These are phyloP conservation scores for Muschampia plurimacula DNA, from an alignment of 2,888 invertebrate species.

Conservation along the genomic window DNA sequence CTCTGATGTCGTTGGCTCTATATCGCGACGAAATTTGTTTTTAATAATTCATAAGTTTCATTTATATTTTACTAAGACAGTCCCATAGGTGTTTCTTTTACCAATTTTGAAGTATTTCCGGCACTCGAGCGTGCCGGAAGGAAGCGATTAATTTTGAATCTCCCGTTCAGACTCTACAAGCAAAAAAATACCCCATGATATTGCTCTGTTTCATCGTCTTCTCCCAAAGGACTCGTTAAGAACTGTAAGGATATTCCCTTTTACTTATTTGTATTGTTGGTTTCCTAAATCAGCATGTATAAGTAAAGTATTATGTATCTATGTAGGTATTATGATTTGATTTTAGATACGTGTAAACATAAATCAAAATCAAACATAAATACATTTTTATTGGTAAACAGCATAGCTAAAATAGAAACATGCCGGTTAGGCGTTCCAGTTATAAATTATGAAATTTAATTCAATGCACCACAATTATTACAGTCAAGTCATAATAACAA, in stretches of 20 bases:
- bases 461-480: too few relatives aligned
- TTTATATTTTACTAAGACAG: conserved; percentile 15
- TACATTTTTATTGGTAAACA: too few relatives aligned
- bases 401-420: too few relatives aligned
- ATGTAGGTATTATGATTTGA: too few relatives aligned
- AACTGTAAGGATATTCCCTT: neutral
- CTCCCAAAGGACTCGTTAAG: conserved; percentile 26
- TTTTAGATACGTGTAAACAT: too few relatives aligned
- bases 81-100: conserved; percentile 33
- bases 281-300: neutral
- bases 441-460: too few relatives aligned
- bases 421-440: too few relatives aligned
- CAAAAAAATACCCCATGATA: conserved; percentile 47
- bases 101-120: conserved; percentile 68
- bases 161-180: conserved; percentile 50
- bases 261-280: neutral
- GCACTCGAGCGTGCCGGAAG: conserved; percentile 70
- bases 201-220: conserved; percentile 13
- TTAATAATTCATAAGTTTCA: conserved; percentile 8
- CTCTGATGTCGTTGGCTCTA: neutral
- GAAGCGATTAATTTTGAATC: conserved; percentile 65
- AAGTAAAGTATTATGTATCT: too few relatives aligned
- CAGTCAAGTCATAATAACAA: too few relatives aligned
- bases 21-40: neutral
- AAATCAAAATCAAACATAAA: too few relatives aligned